Evolutionary conservation across 2,113 vertebrate species (phyloP), one percentile per base, ranked within the genome.

Genomic region (Limnothrissa miodon): DNA sequence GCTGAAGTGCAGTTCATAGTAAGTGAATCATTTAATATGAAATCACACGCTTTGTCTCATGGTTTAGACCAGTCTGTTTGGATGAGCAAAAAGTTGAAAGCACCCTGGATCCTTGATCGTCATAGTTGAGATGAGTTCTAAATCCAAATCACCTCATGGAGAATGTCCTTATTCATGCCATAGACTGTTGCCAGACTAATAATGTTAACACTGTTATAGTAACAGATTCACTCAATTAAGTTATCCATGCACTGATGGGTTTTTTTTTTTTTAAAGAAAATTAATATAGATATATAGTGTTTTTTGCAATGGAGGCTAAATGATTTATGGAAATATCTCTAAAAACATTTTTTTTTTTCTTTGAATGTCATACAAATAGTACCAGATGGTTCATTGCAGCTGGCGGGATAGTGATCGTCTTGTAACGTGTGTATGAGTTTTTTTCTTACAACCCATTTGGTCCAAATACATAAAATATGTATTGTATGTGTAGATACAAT

Each of bases 361-460:
- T 62, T 7, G 29, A 62, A 62, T 62, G 59, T 74, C 66, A 74
- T 74, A 74, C 29, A 74, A 74, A 74, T 74, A 74, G 11, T 29
- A 39, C 36, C 15, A 36, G 29, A 29, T 15, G 15, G 11, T 36
- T 53, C 19, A 25, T 29, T 80, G 33, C n/a, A 53, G 6, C 66
- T 74, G 66, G 66, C 13, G 36, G 66, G 66, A 74, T 74, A 74
- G 66, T 74, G 66, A 36, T 66, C 11, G 33, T 36, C 10, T 33
- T 74, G 5, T 36, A 74, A 29, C 36, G 66, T 33, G 33, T 17
- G 13, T 74, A 25, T 56, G 7, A 23, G 62, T 45, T 29, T 87
- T 83, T 81, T 83, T 78, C 85, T 89, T 79, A 44, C 81, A 88
- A 92, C 86, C 59, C 62, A 66, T 92, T 93, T 94, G 92, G 93